phyloP scores from a whole-genome alignment of 2,888 invertebrate species.

The Chironomus riparius region DNA sequence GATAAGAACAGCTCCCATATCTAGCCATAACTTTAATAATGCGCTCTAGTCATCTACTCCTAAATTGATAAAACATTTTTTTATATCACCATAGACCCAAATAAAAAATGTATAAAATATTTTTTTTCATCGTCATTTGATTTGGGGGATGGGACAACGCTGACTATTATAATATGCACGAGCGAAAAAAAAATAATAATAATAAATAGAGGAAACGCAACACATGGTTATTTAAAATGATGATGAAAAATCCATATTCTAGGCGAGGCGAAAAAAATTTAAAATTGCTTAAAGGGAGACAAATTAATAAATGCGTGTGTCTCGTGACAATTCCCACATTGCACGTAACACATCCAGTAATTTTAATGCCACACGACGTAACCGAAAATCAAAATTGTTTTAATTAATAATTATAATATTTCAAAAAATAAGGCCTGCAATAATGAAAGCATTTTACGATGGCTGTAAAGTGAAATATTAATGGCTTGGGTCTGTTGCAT shows the following conservation, averaged over 20 bases:
- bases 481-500: background rate
- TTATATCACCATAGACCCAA: too few species aligned
- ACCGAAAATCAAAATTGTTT: slow-evolving; percentile 9
- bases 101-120: too few species aligned
- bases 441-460: background rate
- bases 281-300: background rate
- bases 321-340: background rate
- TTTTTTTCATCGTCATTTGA: too few species aligned
- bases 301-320: background rate
- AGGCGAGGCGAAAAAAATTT: background rate
- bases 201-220: slow-evolving; percentile 2
- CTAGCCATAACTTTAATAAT: too few species aligned
- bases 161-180: too few species aligned
- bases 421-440: background rate
- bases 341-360: background rate
- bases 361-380: background rate
- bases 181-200: too few species aligned
- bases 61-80: too few species aligned
- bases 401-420: slow-evolving; percentile 20
- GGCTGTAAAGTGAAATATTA: background rate
- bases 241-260: slow-evolving; percentile 2
- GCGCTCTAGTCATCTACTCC: too few species aligned
- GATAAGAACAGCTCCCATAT: too few species aligned
- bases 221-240: slow-evolving; percentile 17
- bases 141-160: too few species aligned